Conservation (phyloP, 2,797 vertebrate species). For the Mareca penelope region DNA sequence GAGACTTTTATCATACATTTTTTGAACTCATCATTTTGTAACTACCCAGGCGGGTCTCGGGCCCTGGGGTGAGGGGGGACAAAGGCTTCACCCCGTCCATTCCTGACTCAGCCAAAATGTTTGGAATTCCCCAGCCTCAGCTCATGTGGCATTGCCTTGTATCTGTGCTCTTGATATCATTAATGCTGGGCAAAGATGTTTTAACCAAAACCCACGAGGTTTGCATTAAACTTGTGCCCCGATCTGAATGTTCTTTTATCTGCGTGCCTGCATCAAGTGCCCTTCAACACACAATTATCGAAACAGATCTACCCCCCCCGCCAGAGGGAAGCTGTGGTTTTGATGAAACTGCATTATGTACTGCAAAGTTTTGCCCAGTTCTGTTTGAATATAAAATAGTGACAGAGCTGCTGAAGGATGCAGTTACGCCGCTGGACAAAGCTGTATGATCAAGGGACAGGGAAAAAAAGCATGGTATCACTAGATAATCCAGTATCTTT, state of each 20-base stretch:
- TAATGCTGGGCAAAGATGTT: too few relatives aligned
- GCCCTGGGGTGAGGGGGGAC: neutral
- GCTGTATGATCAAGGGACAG: neutral
- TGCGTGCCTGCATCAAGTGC: neutral
- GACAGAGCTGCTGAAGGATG: neutral
- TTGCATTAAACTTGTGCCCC: neutral
- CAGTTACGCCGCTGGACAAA: neutral
- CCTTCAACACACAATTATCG: neutral
- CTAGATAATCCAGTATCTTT: neutral
- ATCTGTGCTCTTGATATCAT: neutral
- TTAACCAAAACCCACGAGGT: too few relatives aligned
- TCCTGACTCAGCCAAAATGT: neutral
- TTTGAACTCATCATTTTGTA: neutral
- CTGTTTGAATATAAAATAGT: slow-evolving; percentile 9
- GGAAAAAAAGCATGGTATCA: neutral
- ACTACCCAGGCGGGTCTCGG: neutral
- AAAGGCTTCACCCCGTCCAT: neutral
- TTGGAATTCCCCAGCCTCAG: neutral
- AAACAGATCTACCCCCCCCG: neutral
- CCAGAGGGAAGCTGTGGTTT: neutral
- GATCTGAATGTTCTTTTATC: accelerated
- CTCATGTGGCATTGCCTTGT: accelerated
- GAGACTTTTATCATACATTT: accelerated
- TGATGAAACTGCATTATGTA: neutral
- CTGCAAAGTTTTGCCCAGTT: neutral